Percentiles rank a stretch among this genome's conserved stretches.
Conservation (phyloP, 1,140 invertebrate species). For the Leptopilina clavipes region DNA sequence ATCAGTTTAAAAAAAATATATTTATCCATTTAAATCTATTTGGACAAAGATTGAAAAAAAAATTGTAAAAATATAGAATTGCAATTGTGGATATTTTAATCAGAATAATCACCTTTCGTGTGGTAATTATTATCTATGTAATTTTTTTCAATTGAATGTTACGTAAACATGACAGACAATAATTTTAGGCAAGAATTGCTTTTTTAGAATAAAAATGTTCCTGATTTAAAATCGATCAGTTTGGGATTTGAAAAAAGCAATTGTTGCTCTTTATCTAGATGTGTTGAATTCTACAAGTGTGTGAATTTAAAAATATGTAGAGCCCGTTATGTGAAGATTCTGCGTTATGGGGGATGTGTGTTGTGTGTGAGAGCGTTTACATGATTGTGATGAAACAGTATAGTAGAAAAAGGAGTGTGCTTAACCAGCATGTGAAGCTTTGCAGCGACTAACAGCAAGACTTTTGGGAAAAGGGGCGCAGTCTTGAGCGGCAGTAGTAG, state of each 20-base stretch:
- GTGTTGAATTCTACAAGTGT: slow-evolving; percentile 42
- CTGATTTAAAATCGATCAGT: no score
- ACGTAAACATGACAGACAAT: no score
- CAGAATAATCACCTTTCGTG: no score
- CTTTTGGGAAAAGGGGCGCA: slow-evolving; percentile 54
- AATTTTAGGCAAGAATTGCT: no score
- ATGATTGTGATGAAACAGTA: slow-evolving; percentile 43
- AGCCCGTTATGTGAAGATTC: slow-evolving; percentile 41
- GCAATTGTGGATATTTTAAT: no score
- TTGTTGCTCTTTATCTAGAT: neutral
- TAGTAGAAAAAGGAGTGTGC: slow-evolving; percentile 66
- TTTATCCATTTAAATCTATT: no score
- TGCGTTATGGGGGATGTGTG: slow-evolving; percentile 39
- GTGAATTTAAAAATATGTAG: slow-evolving; percentile 40
- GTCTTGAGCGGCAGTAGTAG: slow-evolving; percentile 33
- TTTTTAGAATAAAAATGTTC: no score
- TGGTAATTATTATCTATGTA: no score
- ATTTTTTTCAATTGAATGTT: no score
- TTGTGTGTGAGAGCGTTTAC: slow-evolving; percentile 53
- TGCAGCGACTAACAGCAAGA: slow-evolving; percentile 74
- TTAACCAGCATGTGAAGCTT: slow-evolving; percentile 75
- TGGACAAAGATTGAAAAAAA: no score
- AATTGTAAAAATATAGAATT: no score
- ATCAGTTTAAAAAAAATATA: no score
- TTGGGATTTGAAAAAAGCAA: neutral